Percentiles rank a stretch among this genome's conserved stretches.
These are phyloP conservation scores for Pseudomugil tenellus DNA, from an alignment of 2,797 vertebrate species.

Conservation along the genomic window DNA sequence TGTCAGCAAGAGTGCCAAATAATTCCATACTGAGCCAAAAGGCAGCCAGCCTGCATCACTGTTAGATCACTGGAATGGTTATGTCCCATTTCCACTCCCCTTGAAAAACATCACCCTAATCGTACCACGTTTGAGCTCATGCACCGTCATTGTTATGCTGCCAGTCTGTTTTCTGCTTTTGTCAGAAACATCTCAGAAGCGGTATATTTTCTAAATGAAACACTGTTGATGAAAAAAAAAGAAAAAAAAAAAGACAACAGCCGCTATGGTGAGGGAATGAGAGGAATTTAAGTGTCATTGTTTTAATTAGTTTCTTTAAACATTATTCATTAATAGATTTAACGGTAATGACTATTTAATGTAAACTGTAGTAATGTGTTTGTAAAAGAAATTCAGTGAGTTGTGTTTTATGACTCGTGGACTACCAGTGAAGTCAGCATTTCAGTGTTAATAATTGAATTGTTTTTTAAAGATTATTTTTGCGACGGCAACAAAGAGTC, in stretches of 20 bases:
- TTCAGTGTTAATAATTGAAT: conserved; percentile 87
- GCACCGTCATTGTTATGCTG: conserved; percentile 81
- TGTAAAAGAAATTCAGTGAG: conserved; percentile 86
- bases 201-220: conserved; percentile 80
- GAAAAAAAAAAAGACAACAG: conserved; percentile 71
- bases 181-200: conserved; percentile 77
- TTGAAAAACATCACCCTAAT: conserved; percentile 72
- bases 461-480: conserved; percentile 89
- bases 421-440: conserved; percentile 86
- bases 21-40: conserved; percentile 82
- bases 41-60: conserved; percentile 76
- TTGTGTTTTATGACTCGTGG: conserved; percentile 89
- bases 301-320: conserved; percentile 80
- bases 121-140: conserved; percentile 70
- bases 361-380: conserved; percentile 86
- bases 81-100: conserved; percentile 65
- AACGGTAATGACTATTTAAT: conserved; percentile 86
- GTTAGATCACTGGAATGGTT: conserved; percentile 73
- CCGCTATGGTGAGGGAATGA: conserved; percentile 77
- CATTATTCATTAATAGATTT: conserved; percentile 85
- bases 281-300: conserved; percentile 81
- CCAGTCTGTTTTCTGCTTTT: conserved; percentile 83
- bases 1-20: conserved; percentile 80
- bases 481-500: conserved; percentile 85
- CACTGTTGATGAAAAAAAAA: conserved; percentile 69